Percentiles rank a stretch among this genome's conserved stretches.
Evolutionary conservation across 1,140 invertebrate genomes (phyloP).

Genomic region (Saxidomus purpurata): DNA sequence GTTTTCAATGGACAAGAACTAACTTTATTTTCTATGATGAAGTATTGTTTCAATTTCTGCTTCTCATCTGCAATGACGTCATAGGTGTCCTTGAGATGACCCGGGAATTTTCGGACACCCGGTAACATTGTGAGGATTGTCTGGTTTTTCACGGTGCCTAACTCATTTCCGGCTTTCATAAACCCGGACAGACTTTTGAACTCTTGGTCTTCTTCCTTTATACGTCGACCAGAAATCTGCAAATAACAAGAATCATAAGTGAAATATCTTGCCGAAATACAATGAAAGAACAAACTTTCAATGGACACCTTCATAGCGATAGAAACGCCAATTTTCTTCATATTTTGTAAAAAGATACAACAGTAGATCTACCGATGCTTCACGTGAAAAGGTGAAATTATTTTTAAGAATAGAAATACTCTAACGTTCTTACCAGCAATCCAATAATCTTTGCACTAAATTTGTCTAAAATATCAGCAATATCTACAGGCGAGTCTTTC

Average conservation of each 20-base stretch:
- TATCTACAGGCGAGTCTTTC: slow-evolving; percentile 16
- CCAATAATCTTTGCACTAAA: slow-evolving; percentile 25
- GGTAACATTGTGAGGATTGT: slow-evolving; percentile 40
- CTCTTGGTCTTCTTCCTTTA: slow-evolving; percentile 13
- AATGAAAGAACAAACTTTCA: too few species aligned
- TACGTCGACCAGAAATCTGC: slow-evolving; percentile 28
- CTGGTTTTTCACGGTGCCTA: slow-evolving; percentile 51
- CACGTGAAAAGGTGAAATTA: too few species aligned
- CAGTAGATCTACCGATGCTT: too few species aligned
- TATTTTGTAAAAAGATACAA: too few species aligned
- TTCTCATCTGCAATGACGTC: slow-evolving; percentile 18
- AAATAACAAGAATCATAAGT: too few species aligned
- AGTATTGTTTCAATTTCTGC: slow-evolving; percentile 22
- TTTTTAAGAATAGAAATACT: too few species aligned
- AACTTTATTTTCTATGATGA: slow-evolving; percentile 40
- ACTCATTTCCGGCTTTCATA: slow-evolving; percentile 40
- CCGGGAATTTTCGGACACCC: slow-evolving; percentile 34
- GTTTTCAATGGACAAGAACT: too few species aligned
- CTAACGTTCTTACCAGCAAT: slow-evolving; percentile 37
- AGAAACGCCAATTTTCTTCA: too few species aligned
- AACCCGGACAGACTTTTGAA: slow-evolving; percentile 27
- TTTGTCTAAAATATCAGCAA: slow-evolving; percentile 23
- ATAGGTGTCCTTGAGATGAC: slow-evolving; percentile 45
- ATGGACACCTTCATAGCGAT: too few species aligned
- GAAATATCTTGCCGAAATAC: too few species aligned